Conservation (phyloP, 2,888 invertebrate genomes). For the Chrysolina haemoptera region DNA sequence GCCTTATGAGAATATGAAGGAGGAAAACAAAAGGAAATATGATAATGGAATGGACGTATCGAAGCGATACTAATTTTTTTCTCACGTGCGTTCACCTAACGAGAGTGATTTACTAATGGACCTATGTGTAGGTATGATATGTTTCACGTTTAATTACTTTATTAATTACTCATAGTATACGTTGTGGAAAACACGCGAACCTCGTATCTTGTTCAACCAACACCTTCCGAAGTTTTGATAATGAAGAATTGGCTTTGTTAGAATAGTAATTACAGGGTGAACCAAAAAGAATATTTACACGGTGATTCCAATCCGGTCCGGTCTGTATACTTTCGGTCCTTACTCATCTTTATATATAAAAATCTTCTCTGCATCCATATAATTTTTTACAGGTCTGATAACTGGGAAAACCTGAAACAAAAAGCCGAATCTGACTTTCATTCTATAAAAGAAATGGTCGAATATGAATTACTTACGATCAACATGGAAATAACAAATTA, state of each 20-base stretch:
- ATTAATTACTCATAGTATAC: conserved; percentile 9
- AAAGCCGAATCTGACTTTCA: too few species aligned
- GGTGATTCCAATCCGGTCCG: too few species aligned
- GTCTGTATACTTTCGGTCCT: too few species aligned
- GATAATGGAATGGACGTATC: background rate
- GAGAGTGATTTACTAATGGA: conserved; percentile 32
- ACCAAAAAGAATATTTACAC: background rate
- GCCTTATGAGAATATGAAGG: conserved; percentile 1
- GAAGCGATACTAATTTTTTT: conserved; percentile 22
- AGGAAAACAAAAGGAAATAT: conserved; percentile 24
- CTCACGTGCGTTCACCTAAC: conserved; percentile 27
- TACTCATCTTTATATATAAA: too few species aligned
- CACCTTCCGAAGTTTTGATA: conserved; percentile 6
- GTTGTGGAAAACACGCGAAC: conserved; percentile 14
- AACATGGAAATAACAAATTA: too few species aligned
- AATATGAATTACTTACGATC: too few species aligned
- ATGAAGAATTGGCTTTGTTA: background rate
- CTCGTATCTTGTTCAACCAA: background rate
- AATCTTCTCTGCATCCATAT: too few species aligned
- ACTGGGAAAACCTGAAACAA: too few species aligned
- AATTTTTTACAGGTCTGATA: too few species aligned
- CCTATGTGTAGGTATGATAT: conserved; percentile 21
- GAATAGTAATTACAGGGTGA: background rate
- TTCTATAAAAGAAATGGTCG: too few species aligned
- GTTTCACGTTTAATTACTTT: conserved; percentile 21